A percentile compares a stretch with the other conserved stretches of the same genome.
Conservation (phyloP, 1,140 invertebrate species). For the Drosophila murphyi region DNA sequence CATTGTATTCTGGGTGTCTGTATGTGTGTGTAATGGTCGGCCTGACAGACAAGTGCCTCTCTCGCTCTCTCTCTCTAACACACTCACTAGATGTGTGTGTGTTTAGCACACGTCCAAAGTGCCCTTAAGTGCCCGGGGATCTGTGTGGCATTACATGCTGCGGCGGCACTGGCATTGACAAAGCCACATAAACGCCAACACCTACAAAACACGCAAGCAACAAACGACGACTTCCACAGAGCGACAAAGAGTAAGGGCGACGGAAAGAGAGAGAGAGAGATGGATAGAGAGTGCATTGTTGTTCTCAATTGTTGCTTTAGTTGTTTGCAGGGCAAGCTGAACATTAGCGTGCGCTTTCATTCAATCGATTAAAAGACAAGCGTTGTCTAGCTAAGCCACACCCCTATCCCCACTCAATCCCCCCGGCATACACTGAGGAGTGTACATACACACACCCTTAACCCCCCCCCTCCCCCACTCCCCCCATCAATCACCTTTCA, state of each 20-base stretch:
- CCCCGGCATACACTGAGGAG: background rate
- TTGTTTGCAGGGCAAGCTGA: slow-evolving; percentile 27
- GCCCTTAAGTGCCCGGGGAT: slow-evolving; percentile 78
- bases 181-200: slow-evolving; percentile 79
- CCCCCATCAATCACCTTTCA: background rate
- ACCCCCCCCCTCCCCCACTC: background rate
- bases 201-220: slow-evolving; percentile 80
- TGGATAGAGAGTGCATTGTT: slow-evolving; percentile 1
- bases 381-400: slow-evolving; percentile 27
- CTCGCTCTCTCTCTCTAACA: slow-evolving; percentile 16
- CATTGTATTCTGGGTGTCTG: slow-evolving; percentile 37
- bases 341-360: slow-evolving; percentile 68
- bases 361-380: slow-evolving; percentile 68
- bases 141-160: slow-evolving; percentile 56
- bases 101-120: slow-evolving; percentile 66
- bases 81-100: slow-evolving; percentile 1
- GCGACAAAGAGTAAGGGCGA: background rate
- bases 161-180: slow-evolving; percentile 53
- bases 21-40: slow-evolving; percentile 47
- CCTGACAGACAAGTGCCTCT: slow-evolving; percentile 61
- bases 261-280: background rate
- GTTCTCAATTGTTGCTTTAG: slow-evolving; percentile 14
- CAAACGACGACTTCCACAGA: slow-evolving; percentile 15
- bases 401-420: background rate
- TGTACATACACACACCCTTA: no score